These are phyloP conservation scores for Orthonevra nobilis DNA, from an alignment of 2,888 invertebrate species.

Conservation along the genomic window DNA sequence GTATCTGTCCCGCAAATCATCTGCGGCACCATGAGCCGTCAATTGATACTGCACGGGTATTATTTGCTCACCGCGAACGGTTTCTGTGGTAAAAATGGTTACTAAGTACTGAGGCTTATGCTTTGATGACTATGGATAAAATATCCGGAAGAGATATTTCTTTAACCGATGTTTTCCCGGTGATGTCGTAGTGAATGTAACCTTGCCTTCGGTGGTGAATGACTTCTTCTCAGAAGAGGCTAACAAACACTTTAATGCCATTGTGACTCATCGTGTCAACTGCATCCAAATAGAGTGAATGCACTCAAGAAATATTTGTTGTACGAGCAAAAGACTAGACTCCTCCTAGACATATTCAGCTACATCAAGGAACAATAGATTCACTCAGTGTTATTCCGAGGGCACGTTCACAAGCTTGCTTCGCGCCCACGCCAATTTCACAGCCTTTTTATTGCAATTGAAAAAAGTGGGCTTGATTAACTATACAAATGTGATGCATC, in stretches of 20 bases:
- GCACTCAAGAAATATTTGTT: slow-evolving; percentile 49
- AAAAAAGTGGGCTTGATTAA: too few relatives aligned
- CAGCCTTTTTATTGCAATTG: slow-evolving; percentile 49
- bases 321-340: slow-evolving; percentile 21
- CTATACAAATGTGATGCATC: too few relatives aligned
- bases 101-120: not conserved
- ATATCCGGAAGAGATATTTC: slow-evolving; percentile 29
- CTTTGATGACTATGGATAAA: not conserved
- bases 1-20: slow-evolving; percentile 45
- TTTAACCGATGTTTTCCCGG: not conserved
- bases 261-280: not conserved
- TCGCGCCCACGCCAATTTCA: slow-evolving; percentile 61
- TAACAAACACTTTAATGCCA: not conserved
- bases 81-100: slow-evolving; percentile 53
- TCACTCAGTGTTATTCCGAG: slow-evolving; percentile 6
- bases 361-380: slow-evolving; percentile 47
- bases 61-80: slow-evolving; percentile 20
- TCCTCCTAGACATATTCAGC: too few relatives aligned
- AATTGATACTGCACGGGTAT: slow-evolving; percentile 37
- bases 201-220: slow-evolving; percentile 43
- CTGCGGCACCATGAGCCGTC: slow-evolving; percentile 1
- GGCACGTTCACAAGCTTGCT: not conserved
- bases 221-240: not conserved
- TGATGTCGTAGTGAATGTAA: slow-evolving; percentile 12
- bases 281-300: slow-evolving; percentile 8